Evolutionary conservation across 92 coral and sea anemone species (phyloP), one percentile per base, ranked within the genome.

Genomic region (Phenganax marumi): DNA sequence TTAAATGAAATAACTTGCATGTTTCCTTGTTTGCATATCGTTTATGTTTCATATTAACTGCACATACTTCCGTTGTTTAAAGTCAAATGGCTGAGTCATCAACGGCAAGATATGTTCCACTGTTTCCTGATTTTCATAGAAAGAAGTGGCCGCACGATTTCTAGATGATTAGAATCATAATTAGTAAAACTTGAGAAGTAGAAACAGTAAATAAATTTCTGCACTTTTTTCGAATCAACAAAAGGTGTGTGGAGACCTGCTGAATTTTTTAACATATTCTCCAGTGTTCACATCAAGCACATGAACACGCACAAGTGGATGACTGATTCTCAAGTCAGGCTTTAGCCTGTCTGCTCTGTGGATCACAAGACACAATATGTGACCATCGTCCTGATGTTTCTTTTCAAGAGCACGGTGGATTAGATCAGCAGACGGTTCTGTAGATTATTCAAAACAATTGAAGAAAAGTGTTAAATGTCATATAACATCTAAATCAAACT

Each of bases 21-120:
- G 43, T 33, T 33, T 33, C 2, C 43, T 33, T 1, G 43, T 33
- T 33, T 33, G 43, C 43, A 33, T 33, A 1, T 33, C 43, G 5
- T 0, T 33, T 33, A 5, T 33, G 43, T 33, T 33, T 33, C 43
- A 33, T 33, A 33, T 33, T 5, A 33, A 33, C 43, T 33, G 18
- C 8, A 68, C 97, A 77, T 89, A 92, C 99, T 91, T 96, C 86
- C 87, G 88, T 68, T 82, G 93, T 90, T 96, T 96, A 87, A 96
- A 96, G 77, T 96, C 99, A 73, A 90, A 96, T 13, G 99, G 99
- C 26, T 96, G 92, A 6, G 99, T 96, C 99, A 96, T 96, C 26
- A 96, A 84, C 1, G 99, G 99, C 87, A 96, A 83, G 52, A 96
- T 89, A 84, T 90, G 90, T 78, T 90, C 93, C 18, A 92, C 96